Conservation (phyloP, 2,113 vertebrate genomes). For the Microcebus griseorufus region DNA sequence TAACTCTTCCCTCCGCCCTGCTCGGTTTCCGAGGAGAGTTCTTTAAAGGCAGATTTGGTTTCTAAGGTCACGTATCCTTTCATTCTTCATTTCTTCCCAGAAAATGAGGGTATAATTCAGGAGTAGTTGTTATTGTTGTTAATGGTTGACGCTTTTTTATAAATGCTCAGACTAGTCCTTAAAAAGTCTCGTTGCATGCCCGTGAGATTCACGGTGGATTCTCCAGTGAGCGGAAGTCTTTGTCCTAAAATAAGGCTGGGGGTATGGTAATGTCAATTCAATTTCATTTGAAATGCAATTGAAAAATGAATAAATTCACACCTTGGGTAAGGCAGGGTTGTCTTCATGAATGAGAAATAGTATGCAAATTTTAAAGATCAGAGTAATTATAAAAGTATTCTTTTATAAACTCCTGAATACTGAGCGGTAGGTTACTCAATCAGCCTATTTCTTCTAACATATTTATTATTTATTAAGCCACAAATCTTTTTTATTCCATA, state of each 20-base stretch:
- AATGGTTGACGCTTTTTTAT: constrained; percentile 3
- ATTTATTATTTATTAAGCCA: background rate
- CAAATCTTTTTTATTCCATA: background rate
- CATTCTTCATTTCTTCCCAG: constrained; percentile 1
- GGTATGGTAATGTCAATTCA: background rate
- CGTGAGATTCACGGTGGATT: background rate
- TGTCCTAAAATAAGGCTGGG: background rate
- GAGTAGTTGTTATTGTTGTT: background rate
- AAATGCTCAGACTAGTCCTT: background rate
- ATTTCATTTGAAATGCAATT: background rate
- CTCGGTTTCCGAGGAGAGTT: background rate
- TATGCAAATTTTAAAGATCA: background rate
- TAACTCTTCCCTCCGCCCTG: background rate
- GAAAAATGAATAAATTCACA: constrained; percentile 12
- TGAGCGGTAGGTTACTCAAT: background rate
- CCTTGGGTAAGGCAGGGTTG: background rate
- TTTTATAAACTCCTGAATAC: background rate
- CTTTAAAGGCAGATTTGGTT: constrained; percentile 37
- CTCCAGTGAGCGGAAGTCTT: background rate
- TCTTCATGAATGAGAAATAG: constrained; percentile 3
- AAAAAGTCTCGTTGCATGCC: background rate
- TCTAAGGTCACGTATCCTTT: background rate
- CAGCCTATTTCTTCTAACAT: background rate
- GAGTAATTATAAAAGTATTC: background rate
- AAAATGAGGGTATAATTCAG: background rate